Percentiles rank a stretch among this genome's conserved stretches.
phyloP scores from a whole-genome alignment of 2,888 invertebrate species.

The Icerya purchasi region DNA sequence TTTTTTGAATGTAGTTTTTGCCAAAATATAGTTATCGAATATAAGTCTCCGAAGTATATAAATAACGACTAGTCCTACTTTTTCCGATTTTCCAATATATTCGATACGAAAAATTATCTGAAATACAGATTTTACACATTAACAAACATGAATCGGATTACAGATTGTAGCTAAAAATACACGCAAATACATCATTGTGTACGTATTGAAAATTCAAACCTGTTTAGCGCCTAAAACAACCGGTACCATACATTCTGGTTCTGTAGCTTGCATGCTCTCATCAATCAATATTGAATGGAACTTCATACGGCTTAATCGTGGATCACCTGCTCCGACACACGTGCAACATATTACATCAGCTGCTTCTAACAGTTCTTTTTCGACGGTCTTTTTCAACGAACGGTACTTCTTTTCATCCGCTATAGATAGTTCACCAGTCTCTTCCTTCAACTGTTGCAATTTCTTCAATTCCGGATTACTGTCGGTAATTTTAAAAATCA shows the following conservation, averaged over 20 bases:
- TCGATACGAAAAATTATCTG: no score
- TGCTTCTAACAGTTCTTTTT: conserved; percentile 72
- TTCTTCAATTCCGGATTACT: conserved; percentile 71
- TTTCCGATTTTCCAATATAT: no score
- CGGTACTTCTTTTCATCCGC: conserved; percentile 88
- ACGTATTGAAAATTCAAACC: no score
- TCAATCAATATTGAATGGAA: conserved; percentile 93
- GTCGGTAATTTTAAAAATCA: conserved; percentile 1
- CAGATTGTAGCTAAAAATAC: no score
- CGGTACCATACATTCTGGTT: conserved; percentile 97
- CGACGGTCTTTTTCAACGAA: conserved; percentile 70
- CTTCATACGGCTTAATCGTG: conserved; percentile 71
- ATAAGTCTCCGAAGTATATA: no score
- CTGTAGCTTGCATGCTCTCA: conserved; percentile 92
- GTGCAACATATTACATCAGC: conserved; percentile 99
- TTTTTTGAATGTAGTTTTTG: no score
- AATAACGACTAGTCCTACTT: no score
- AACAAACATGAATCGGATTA: no score
- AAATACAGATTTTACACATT: no score
- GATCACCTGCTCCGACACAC: conserved; percentile 96
- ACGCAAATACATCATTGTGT: no score
- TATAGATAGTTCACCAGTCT: conserved; percentile 89
- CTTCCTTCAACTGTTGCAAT: conserved; percentile 87
- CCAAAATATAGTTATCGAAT: no score
- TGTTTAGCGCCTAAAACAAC: conserved; percentile 93